Evolutionary conservation across 2,888 invertebrate species (phyloP).

Genomic region (Charanyca ferruginea): DNA sequence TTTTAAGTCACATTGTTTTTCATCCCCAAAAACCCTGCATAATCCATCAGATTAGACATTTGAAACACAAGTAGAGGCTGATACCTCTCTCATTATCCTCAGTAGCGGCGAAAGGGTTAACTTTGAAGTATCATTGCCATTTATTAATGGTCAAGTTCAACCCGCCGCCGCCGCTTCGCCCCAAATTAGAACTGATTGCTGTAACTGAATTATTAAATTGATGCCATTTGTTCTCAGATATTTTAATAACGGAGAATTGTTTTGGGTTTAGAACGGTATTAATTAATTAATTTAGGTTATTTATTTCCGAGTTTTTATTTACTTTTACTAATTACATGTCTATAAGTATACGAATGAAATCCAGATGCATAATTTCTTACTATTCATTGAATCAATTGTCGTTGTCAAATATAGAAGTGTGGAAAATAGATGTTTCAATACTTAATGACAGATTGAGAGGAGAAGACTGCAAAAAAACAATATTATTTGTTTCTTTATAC

Average conservation of each 20-base stretch:
- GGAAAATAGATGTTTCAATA: background rate
- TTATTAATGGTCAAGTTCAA: slow-evolving; percentile 90
- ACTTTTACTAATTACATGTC: background rate
- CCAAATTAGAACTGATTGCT: slow-evolving; percentile 86
- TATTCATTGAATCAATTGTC: too few species aligned
- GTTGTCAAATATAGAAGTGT: too few species aligned
- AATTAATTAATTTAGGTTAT: slow-evolving; percentile 13
- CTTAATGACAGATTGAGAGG: background rate
- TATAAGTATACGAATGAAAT: too few species aligned
- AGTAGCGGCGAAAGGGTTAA: slow-evolving; percentile 82
- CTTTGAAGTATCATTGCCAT: slow-evolving; percentile 90
- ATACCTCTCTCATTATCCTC: slow-evolving; percentile 83
- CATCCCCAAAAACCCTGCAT: slow-evolving; percentile 36
- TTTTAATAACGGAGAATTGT: slow-evolving; percentile 64
- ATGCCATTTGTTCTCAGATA: slow-evolving; percentile 80
- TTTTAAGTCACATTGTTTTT: slow-evolving; percentile 46
- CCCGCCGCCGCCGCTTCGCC: slow-evolving; percentile 71
- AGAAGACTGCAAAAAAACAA: background rate
- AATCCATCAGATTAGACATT: slow-evolving; percentile 64
- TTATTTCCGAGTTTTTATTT: background rate
- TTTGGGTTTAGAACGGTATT: slow-evolving; percentile 40
- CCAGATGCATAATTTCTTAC: too few species aligned
- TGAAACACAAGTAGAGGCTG: slow-evolving; percentile 72
- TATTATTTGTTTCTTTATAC: too few species aligned
- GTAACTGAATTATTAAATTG: slow-evolving; percentile 89